Evolutionary conservation across 2,888 invertebrate genomes (phyloP).

Genomic region (Dasysyrphus albostriatus): DNA sequence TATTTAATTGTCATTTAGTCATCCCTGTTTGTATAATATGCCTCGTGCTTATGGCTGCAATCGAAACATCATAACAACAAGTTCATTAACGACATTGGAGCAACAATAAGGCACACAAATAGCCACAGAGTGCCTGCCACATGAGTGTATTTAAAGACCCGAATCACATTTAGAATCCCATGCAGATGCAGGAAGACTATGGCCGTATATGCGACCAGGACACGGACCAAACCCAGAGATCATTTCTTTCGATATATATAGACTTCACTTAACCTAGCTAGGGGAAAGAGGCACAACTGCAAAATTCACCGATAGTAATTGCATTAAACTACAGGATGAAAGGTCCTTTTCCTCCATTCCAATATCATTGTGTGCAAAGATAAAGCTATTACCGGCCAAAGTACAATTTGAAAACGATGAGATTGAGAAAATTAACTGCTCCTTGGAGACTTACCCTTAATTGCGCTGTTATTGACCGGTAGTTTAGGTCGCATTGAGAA

Average conservation of each 20-base stretch:
- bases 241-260: constrained; percentile 62
- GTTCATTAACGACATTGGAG: constrained; percentile 72
- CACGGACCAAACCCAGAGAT: constrained; percentile 47
- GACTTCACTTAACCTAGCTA: constrained; percentile 14
- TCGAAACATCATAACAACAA: constrained; percentile 75
- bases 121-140: constrained; percentile 66
- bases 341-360: constrained; percentile 37
- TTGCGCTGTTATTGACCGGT: constrained; percentile 73
- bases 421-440: constrained; percentile 75
- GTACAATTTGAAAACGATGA: constrained; percentile 67
- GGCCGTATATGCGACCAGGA: background rate
- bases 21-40: constrained; percentile 53
- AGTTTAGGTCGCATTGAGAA: constrained; percentile 48
- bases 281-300: constrained; percentile 21
- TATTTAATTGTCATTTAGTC: constrained; percentile 75
- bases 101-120: constrained; percentile 65
- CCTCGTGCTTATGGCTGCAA: constrained; percentile 52
- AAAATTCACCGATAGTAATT: constrained; percentile 73
- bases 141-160: constrained; percentile 71
- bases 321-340: constrained; percentile 59
- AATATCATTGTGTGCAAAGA: constrained; percentile 33
- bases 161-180: constrained; percentile 63
- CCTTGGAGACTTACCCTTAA: constrained; percentile 70
- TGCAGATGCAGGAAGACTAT: constrained; percentile 31
- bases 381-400: constrained; percentile 61